Conservation (phyloP, 2,113 vertebrate genomes). For the Otolemur garnettii region DNA sequence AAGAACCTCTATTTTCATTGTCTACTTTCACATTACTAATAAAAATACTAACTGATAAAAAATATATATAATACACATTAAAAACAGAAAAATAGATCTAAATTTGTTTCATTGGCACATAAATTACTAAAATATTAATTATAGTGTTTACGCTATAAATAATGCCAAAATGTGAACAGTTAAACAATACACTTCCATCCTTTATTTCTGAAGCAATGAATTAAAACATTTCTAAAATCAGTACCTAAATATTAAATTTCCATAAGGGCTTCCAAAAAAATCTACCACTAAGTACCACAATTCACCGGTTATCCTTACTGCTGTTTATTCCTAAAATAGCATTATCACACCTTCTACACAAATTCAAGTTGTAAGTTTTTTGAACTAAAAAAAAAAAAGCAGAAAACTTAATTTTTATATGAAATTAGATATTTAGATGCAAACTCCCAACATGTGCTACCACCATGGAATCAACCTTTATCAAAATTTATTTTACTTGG, state of each 20-base stretch:
- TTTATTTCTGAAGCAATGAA: slow-evolving; percentile 53
- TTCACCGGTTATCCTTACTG: not conserved
- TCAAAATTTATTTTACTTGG: slow-evolving; percentile 45
- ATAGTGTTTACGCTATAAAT: not conserved
- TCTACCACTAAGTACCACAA: not conserved
- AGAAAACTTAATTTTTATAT: slow-evolving; percentile 8
- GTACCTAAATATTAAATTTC: slow-evolving; percentile 39
- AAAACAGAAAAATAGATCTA: not conserved
- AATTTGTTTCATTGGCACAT: slow-evolving; percentile 12
- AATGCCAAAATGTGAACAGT: slow-evolving; percentile 33
- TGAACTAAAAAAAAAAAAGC: not conserved
- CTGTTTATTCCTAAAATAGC: slow-evolving; percentile 21
- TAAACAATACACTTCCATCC: not conserved
- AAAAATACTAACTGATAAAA: slow-evolving; percentile 1
- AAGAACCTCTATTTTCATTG: slow-evolving; percentile 1
- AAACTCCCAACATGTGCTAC: slow-evolving; percentile 27
- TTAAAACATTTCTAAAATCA: slow-evolving; percentile 39
- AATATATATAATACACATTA: slow-evolving; percentile 1
- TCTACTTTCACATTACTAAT: slow-evolving; percentile 4
- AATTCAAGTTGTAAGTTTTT: slow-evolving; percentile 39
- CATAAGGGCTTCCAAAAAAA: not conserved
- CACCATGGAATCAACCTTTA: slow-evolving; percentile 17
- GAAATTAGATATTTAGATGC: slow-evolving; percentile 38
- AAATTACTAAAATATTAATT: slow-evolving; percentile 53
- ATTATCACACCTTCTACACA: not conserved